Conservation (phyloP, 2,797 vertebrate genomes). For the Geotrypetes seraphini region DNA sequence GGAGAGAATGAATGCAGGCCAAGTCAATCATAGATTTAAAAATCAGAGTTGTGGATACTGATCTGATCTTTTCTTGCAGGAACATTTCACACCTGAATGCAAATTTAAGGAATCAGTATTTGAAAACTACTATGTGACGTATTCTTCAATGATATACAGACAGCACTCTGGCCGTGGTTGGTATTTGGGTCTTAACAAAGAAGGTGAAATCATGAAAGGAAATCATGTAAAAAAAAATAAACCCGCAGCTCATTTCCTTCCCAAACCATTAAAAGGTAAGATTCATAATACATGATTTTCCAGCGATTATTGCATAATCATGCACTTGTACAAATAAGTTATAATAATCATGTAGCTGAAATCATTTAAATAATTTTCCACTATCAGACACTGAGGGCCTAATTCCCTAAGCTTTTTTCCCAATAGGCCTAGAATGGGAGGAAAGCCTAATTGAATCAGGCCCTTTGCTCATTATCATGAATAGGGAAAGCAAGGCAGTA, state of each 20-base stretch:
- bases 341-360: too few relatives aligned
- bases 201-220: slow-evolving; percentile 98
- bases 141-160: slow-evolving; percentile 97
- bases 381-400: too few relatives aligned
- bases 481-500: too few relatives aligned
- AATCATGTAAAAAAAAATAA: slow-evolving; percentile 98
- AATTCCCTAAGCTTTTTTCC: too few relatives aligned
- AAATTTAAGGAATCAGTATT: slow-evolving; percentile 99
- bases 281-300: slow-evolving; percentile 2
- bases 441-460: too few relatives aligned
- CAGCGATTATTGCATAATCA: too few relatives aligned
- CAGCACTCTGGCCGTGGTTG: slow-evolving; percentile 95
- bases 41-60: slow-evolving; percentile 1
- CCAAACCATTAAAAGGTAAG: slow-evolving; percentile 96
- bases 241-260: slow-evolving; percentile 96
- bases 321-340: too few relatives aligned
- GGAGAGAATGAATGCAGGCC: background rate
- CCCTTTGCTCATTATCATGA: too few relatives aligned
- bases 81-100: slow-evolving; percentile 97
- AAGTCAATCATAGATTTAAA: background rate
- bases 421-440: too few relatives aligned
- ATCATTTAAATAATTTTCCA: too few relatives aligned
- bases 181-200: slow-evolving; percentile 98
- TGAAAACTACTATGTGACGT: slow-evolving; percentile 98
- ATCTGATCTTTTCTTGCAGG: slow-evolving; percentile 54